Conservation (phyloP, 2,888 invertebrate species). For the Dusona sp. region DNA sequence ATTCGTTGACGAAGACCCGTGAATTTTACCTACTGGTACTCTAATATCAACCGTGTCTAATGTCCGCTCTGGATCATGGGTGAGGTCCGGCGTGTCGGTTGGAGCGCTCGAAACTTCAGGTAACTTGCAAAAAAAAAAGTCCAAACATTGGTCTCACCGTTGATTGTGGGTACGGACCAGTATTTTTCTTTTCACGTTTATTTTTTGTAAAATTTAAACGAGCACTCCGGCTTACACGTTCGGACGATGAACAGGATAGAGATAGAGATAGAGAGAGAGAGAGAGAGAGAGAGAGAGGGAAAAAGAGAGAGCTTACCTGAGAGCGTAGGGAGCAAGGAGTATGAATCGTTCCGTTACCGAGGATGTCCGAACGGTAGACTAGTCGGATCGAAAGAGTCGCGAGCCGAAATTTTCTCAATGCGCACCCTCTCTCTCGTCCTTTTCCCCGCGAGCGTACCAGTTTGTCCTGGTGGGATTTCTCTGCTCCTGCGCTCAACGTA, state of each 20-base stretch:
- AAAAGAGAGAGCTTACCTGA: slow-evolving; percentile 57
- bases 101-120: slow-evolving; percentile 6
- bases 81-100: slow-evolving; percentile 15
- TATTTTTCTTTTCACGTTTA: not conserved
- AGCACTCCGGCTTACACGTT: not conserved
- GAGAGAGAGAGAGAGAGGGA: not conserved
- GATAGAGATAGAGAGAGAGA: not conserved
- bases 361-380: slow-evolving; percentile 61
- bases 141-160: not conserved
- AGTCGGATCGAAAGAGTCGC: slow-evolving; percentile 44
- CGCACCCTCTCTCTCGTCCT: slow-evolving; percentile 65
- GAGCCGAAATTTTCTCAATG: slow-evolving; percentile 53
- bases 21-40: not conserved
- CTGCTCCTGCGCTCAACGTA: slow-evolving; percentile 81
- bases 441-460: slow-evolving; percentile 57
- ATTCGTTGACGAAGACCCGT: slow-evolving; percentile 5
- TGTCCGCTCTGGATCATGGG: not conserved
- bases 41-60: not conserved
- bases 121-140: not conserved
- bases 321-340: slow-evolving; percentile 7
- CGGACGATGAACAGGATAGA: not conserved
- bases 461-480: slow-evolving; percentile 79
- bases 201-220: not conserved
- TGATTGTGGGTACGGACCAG: no score
- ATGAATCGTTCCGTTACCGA: slow-evolving; percentile 56